Base-by-base conservation (phyloP, 2,797 vertebrate genomes). In the Zonotrichia albicollis region DNA sequence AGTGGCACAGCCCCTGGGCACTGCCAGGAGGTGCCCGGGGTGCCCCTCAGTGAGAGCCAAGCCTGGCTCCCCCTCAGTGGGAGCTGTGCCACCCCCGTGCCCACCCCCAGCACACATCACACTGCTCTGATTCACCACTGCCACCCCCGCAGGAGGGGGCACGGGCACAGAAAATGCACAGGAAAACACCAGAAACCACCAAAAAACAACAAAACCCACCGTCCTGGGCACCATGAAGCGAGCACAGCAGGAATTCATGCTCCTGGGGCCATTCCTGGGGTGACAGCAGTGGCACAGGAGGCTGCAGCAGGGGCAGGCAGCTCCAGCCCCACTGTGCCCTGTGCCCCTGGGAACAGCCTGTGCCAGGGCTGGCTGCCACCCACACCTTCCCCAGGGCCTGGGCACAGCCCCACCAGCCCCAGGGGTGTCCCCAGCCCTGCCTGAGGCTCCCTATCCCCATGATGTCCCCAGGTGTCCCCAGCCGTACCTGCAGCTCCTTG, bases 401-500 rank as follows among this genome's bases (percentile, higher is more conserved):
- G 5, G 6, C 25, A 6, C 36, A 55, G 84, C 45, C 11, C 0
- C 4, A 43, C 23, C 40, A 11, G 18, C 48, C 9, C 29, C 4
- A 4, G 1, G 0, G 0, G 4, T n/a, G 32, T 15, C 40, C 40
- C 40, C 40, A 46, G 21, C 21, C 45, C 45, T 46, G 20, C 5
- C 43, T 45, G 43, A 20, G 21, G 43, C 43, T 22, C 45, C 45
- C 12, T 53, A 17, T 30, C 50, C 46, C 42, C 8, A 7, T 43
- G 20, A 11, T 32, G 51, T 53, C 51, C 16, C 48, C 6, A 14
- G 0, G 0, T 51, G 50, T 51, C 50, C 50, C 53, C 30, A 32
- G 30, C 29, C 51, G 17, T 11, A 29, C 50, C 50, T 51, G 50
- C 50, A 51, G 50, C 40, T 42, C 40, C 48, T 99, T 99, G 95